Percentiles rank a stretch among this genome's conserved stretches.
These are phyloP conservation scores for Poicephalus gulielmi DNA, from an alignment of 2,113 vertebrate genomes.

Conservation along the genomic window DNA sequence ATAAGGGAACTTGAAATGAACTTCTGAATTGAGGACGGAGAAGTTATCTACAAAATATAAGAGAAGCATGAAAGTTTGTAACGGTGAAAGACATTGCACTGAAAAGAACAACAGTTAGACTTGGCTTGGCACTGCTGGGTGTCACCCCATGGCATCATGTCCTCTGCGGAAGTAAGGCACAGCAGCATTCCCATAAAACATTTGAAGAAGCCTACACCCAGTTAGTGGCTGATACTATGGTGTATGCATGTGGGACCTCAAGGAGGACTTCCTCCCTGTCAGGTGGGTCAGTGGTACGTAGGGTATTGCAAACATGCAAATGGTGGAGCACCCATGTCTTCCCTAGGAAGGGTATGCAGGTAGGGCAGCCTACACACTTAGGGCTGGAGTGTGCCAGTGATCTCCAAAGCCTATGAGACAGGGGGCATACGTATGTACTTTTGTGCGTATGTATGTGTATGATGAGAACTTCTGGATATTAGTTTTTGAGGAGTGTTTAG, in stretches of 20 bases:
- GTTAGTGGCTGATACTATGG: not conserved
- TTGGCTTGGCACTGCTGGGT: not conserved
- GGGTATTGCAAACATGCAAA: accelerated
- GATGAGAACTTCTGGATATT: not conserved
- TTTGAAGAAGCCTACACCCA: not conserved
- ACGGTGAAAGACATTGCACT: not conserved
- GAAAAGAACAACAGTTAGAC: not conserved
- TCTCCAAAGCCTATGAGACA: not conserved
- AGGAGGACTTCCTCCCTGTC: not conserved
- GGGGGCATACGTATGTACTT: accelerated
- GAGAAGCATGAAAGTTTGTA: not conserved
- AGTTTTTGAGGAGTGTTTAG: not conserved
- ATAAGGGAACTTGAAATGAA: not conserved
- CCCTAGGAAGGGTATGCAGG: not conserved
- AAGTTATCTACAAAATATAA: not conserved
- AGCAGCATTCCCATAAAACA: not conserved
- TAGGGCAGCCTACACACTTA: not conserved
- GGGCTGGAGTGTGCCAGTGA: too few relatives aligned
- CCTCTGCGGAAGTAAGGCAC: not conserved
- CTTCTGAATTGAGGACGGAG: not conserved
- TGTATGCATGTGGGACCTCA: not conserved
- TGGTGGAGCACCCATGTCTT: not conserved
- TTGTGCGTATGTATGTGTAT: too few relatives aligned
- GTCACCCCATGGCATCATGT: not conserved
- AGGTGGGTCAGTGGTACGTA: accelerated